Evolutionary conservation across 2,113 vertebrate species (phyloP).

Genomic region (Urocitellus parryii): DNA sequence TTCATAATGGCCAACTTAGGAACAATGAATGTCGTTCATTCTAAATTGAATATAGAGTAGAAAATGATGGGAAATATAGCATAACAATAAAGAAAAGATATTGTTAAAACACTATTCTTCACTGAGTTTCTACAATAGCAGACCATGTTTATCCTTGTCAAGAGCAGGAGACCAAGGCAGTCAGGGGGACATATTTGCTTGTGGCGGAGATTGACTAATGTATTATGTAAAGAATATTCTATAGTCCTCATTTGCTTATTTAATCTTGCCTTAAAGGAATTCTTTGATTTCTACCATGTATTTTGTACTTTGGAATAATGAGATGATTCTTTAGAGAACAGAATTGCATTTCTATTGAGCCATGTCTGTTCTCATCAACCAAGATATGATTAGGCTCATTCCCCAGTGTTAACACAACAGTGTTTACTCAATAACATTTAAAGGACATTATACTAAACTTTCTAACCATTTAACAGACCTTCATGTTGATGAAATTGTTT

Average conservation of each 20-base stretch:
- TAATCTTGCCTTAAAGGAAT: background rate
- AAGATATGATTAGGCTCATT: background rate
- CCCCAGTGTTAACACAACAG: background rate
- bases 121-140: background rate
- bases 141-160: background rate
- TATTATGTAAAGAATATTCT: background rate
- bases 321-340: background rate
- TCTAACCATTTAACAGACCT: background rate
- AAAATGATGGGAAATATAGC: background rate
- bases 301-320: background rate
- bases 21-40: constrained; percentile 57
- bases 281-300: background rate
- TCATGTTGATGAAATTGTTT: background rate
- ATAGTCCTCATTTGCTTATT: background rate
- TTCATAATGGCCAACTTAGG: constrained; percentile 1
- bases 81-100: background rate
- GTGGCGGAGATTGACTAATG: background rate
- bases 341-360: background rate
- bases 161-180: background rate
- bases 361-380: background rate
- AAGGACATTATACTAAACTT: background rate
- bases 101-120: background rate
- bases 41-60: constrained; percentile 20
- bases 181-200: background rate
- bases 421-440: background rate